Conservation (phyloP, 1,140 invertebrate species). For the Mactra quadrangularis region DNA sequence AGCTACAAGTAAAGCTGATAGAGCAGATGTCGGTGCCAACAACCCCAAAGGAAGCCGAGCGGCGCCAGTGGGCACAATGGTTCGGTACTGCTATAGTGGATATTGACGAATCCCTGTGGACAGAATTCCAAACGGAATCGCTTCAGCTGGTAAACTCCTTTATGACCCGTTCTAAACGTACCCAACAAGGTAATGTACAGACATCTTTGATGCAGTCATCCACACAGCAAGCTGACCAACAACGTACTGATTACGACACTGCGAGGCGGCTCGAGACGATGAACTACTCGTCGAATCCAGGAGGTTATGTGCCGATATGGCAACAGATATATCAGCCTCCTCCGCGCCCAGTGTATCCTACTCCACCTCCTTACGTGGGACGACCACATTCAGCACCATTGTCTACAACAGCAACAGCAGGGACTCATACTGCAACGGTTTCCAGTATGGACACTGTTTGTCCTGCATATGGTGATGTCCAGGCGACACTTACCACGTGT, state of each 20-base stretch:
- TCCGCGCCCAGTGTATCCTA: conserved; percentile 50
- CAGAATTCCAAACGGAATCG: conserved; percentile 56
- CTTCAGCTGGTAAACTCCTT: conserved; percentile 58
- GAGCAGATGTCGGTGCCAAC: conserved; percentile 43
- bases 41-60: conserved; percentile 47
- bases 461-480: conserved; percentile 25
- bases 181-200: conserved; percentile 33
- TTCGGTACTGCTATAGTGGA: conserved; percentile 57
- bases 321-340: conserved; percentile 55
- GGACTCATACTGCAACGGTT: not conserved
- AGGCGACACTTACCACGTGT: conserved; percentile 24
- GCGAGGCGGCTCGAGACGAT: conserved; percentile 51
- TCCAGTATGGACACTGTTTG: conserved; percentile 1
- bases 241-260: conserved; percentile 55
- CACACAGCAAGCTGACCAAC: conserved; percentile 9
- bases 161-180: conserved; percentile 40
- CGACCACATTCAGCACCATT: conserved; percentile 53
- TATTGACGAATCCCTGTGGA: conserved; percentile 56
- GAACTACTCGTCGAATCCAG: conserved; percentile 53
- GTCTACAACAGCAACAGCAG: conserved; percentile 47
- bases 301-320: conserved; percentile 58
- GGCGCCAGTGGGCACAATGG: conserved; percentile 61
- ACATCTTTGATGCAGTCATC: conserved; percentile 5
- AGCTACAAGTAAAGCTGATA: conserved; percentile 51
- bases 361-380: conserved; percentile 17